Base-by-base conservation (phyloP, 2,113 vertebrate genomes). In the Pedionomus torquatus region DNA sequence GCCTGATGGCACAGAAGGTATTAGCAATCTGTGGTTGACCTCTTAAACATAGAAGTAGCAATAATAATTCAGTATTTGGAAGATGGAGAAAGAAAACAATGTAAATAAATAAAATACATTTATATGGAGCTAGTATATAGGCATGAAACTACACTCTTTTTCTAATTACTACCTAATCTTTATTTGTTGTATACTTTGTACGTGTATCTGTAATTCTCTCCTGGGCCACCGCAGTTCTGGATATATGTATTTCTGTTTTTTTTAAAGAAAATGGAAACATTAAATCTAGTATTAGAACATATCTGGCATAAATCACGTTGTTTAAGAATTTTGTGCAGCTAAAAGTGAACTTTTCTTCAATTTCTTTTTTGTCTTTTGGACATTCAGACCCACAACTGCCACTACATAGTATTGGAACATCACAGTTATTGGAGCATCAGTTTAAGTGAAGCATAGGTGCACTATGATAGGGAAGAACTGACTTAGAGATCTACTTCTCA, bases 1-100 rank as follows among this genome's bases (percentile, higher is more conserved):
- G 71, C 96, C 96, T 0, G 96, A 96, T 60, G 96, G 96, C 75
- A 97, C 96, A 0, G 96, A 97, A 96, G 96, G 96, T 96, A 95
- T 0, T 4, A 61, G 10, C 9, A 51, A 7, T 64, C 30, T 75
- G 41, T 44, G 30, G 3, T 1, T 87, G 51, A 74, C 20, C 4
- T 69, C 5, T 58, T 74, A 41, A 13, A 77, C 85, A 30, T 17
- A 60, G 48, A 83, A 75, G 21, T 37, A n/a, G 14, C 14, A 46
- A 30, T 65, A 68, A 49, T 39, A 83, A 57, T 24, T 61, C 28
- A 44, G 8, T 63, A 33, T 66, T 61, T 61, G 37, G 43, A 87
- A 89, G 28, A 61, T 15, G 13, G 14, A 25, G 12, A 66, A 70
- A 78, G 37, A 66, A 33, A 92, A 52, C 14, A 31, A 13, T 51